phyloP scores from a whole-genome alignment of 2,797 vertebrate genomes.

The Toxotes lorentzi region DNA sequence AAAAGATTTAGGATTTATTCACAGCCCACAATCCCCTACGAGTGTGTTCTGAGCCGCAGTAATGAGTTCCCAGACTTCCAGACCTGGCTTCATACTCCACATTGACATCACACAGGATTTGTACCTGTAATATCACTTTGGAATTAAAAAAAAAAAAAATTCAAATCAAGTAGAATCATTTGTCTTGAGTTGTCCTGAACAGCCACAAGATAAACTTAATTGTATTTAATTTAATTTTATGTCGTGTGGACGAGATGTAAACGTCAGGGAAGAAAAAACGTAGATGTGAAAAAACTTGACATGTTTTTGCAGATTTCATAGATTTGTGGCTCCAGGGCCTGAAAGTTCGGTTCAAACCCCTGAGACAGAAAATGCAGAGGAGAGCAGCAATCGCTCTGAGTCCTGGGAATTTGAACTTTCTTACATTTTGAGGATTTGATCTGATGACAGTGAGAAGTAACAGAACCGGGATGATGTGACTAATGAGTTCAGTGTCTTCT shows the following conservation, averaged over 20 bases:
- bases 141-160: background rate
- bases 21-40: background rate
- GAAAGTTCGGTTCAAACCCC: background rate
- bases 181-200: background rate
- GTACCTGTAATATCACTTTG: background rate
- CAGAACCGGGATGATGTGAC: background rate
- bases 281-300: background rate
- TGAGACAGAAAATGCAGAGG: background rate
- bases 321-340: conserved; percentile 16
- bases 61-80: conserved; percentile 42
- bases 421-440: background rate
- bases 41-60: conserved; percentile 18
- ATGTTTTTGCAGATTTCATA: conserved; percentile 30
- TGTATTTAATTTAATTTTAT: too few species aligned
- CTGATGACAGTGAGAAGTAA: background rate
- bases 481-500: background rate
- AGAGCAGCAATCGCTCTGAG: conserved; percentile 15
- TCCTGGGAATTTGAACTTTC: background rate
- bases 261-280: background rate
- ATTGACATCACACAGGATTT: background rate
- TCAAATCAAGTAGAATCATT: background rate
- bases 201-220: background rate
- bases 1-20: conserved; percentile 47
- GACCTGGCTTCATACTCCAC: background rate
- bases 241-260: background rate